Base-by-base conservation (phyloP, 2,888 invertebrate species). In the Leucophora obtusa region DNA sequence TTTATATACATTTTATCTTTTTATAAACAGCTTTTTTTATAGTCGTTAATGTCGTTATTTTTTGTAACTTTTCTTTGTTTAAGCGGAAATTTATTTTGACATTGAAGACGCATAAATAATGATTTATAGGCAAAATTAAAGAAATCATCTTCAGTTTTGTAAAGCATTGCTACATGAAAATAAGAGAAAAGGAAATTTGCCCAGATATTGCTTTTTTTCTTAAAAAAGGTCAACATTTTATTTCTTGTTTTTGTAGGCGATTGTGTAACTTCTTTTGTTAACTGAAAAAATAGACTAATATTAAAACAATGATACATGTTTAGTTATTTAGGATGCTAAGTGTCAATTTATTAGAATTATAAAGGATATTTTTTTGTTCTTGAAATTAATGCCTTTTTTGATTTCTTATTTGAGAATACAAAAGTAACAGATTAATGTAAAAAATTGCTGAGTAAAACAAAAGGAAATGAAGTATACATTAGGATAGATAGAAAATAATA, bases 41-140 rank as follows among this genome's bases (percentile, higher is more conserved):
- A n/a, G n/a, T n/a, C 5, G 5, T 50, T 65, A 17, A 18, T 60
- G 11, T 73, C 78, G 74, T 28, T 28, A 6, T 28, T 28, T 66
- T 33, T 78, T 65, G 65, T 59, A 70, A 66, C 75, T 70, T 60
- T 53, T 63, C 18, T 21, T 59, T 60, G 51, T 82, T 83, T 84
- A 86, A 84, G 84, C 82, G 79, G 83, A 84, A 85, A 85, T 84
- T 85, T 83, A 85, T 84, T 86, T 86, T 84, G 85, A 85, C 86
- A 85, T 62, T 74, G 84, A 84, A 83, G 80, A 82, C 82, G 84
- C 85, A 86, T 84, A 86, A 86, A 86, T 86, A 87, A 86, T 86
- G 87, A 87, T 87, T 87, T 86, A 87, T 86, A 80, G 65, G 17
- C 58, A 56, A 15, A 69, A 66, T 58, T 65, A 71, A 72, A 63